Evolutionary conservation across 2,113 vertebrate genomes (phyloP).

Genomic region (Megatriorchis doriae): DNA sequence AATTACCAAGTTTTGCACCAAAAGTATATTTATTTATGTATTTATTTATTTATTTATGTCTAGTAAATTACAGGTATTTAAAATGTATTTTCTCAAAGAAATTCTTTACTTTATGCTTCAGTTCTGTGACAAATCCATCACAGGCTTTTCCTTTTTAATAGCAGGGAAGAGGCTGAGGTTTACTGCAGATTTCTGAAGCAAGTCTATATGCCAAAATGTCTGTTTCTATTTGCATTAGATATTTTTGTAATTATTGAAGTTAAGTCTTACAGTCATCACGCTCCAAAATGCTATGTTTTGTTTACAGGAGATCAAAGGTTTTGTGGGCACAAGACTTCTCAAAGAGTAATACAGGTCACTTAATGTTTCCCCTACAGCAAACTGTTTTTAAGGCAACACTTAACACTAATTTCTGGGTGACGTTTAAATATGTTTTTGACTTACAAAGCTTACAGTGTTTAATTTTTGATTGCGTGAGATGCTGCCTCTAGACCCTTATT

Average conservation of each 20-base stretch:
- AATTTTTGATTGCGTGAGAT: not conserved
- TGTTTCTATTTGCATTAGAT: not conserved
- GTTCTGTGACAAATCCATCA: not conserved
- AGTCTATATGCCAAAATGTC: not conserved
- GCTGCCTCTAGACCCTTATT: not conserved
- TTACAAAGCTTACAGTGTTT: not conserved
- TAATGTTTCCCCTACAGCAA: not conserved
- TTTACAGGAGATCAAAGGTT: not conserved
- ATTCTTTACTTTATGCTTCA: not conserved
- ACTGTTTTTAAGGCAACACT: not conserved
- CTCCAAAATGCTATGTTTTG: not conserved
- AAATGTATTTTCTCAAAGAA: conserved; percentile 14
- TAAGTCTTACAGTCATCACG: not conserved
- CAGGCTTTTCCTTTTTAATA: not conserved
- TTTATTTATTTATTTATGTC: not conserved
- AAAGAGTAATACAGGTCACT: not conserved
- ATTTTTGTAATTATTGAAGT: not conserved
- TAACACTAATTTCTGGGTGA: not conserved
- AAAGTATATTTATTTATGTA: not conserved
- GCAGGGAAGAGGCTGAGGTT: not conserved
- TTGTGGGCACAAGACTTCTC: not conserved
- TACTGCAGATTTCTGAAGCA: not conserved
- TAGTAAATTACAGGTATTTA: conserved; percentile 33
- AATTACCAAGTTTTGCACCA: conserved; percentile 54
- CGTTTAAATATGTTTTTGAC: not conserved